Base-by-base conservation (phyloP, 2,888 invertebrate genomes). In the Cheilosia pagana region DNA sequence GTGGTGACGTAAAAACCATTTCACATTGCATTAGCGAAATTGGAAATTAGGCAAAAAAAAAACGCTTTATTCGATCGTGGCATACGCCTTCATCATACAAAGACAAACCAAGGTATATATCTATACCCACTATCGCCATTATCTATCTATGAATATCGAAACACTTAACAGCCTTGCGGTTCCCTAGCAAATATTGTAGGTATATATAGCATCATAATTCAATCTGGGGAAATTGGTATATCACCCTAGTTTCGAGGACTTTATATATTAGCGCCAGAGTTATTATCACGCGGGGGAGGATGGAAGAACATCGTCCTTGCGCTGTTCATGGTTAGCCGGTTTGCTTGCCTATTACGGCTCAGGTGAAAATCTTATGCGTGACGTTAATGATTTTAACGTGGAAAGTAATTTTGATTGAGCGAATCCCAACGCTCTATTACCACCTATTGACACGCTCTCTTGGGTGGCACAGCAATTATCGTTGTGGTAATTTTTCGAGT, bases 331-430 rank as follows among this genome's bases (percentile, higher is more conserved):
- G 53, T 52, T 63, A 41, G 31, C 23, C 39, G 57, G 31, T 72
- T 71, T 16, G 23, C 21, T 52, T 41, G 60, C 19, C 41, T 52
- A 21, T 35, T 50, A 35, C 25, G 48, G 55, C 65, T 65, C 75
- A 75, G 65, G 75, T 75, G 75, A 50, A 75, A 67, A 75, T 75
- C 75, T 65, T 65, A 75, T 65, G 75, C 75, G 75, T 75, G 75
- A 65, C 75, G 75, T 57, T 75, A 75, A 75, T 75, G 59, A 65
- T 57, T 75, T 65, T n/a, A 31, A 45, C 65, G 39, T 65, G 75
- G 65, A 75, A 75, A 65, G 65, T 75, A 65, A 75, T 75, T 75
- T 65, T 75, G 75, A 75, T 75, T 75, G 75, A 75, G 75, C 63
- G 75, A 65, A 75, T 67, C 57, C 57, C 65, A 57, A 19, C 57